Conservation (phyloP, 1,140 invertebrate species). For the Whitmania pigra region DNA sequence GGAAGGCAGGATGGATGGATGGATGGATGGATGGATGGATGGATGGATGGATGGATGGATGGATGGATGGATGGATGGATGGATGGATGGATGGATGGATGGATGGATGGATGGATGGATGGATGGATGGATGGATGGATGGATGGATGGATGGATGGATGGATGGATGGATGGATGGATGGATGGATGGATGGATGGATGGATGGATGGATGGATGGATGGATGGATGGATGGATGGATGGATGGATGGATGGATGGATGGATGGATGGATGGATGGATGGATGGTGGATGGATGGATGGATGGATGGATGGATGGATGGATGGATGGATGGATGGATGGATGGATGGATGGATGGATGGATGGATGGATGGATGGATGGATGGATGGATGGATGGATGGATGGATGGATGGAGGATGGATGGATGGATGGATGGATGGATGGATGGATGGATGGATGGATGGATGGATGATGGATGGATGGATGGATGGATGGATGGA, state of each 20-base stretch:
- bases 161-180: no score
- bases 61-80: no score
- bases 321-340: neutral
- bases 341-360: neutral
- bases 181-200: neutral
- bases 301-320: neutral
- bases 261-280: neutral
- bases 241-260: neutral
- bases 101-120: no score
- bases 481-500: no score
- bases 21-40: no score
- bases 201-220: constrained; percentile 9
- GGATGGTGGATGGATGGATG: neutral
- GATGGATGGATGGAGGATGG: no score
- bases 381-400: neutral
- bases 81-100: no score
- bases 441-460: neutral
- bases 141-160: no score
- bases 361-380: neutral
- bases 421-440: constrained; percentile 5
- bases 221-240: constrained; percentile 9
- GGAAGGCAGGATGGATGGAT: no score
- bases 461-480: no score
- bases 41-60: no score
- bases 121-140: no score